Evolutionary conservation across 2,113 vertebrate genomes (phyloP).

Genomic region (Mohoua ochrocephala): DNA sequence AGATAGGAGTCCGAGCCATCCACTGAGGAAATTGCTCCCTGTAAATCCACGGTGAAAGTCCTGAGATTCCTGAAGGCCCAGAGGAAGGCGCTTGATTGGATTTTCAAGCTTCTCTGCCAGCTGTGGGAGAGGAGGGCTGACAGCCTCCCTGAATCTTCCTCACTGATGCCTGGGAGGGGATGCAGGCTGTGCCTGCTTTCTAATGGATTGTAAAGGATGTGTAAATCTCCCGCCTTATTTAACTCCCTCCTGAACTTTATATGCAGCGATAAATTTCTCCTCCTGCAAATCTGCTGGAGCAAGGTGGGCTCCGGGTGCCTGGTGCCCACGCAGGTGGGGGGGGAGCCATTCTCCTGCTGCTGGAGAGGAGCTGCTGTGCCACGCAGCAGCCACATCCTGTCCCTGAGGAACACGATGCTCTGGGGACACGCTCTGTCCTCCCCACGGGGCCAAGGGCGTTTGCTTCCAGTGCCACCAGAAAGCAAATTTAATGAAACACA

Average conservation of each 20-base stretch:
- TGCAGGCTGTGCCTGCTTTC: not conserved
- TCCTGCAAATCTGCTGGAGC: not conserved
- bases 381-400: not conserved
- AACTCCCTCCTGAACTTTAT: not conserved
- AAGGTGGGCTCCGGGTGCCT: not conserved
- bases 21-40: not conserved
- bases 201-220: constrained; percentile 3
- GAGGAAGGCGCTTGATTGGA: not conserved
- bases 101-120: not conserved
- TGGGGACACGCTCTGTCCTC: not conserved
- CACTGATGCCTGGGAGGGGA: not conserved
- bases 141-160: constrained; percentile 26
- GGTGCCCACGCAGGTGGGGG: not conserved
- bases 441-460: fast-evolving
- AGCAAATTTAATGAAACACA: not conserved
- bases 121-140: not conserved
- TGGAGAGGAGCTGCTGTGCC: not conserved
- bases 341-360: not conserved
- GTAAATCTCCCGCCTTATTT: not conserved
- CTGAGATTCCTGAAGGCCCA: not conserved
- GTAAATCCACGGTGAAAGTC: constrained; percentile 3
- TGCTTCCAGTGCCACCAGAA: not conserved
- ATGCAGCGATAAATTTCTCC: not conserved
- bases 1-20: not conserved
- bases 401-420: not conserved